These are phyloP conservation scores for Cepaea hortensis DNA, from an alignment of 2,888 invertebrate species.

Conservation along the genomic window DNA sequence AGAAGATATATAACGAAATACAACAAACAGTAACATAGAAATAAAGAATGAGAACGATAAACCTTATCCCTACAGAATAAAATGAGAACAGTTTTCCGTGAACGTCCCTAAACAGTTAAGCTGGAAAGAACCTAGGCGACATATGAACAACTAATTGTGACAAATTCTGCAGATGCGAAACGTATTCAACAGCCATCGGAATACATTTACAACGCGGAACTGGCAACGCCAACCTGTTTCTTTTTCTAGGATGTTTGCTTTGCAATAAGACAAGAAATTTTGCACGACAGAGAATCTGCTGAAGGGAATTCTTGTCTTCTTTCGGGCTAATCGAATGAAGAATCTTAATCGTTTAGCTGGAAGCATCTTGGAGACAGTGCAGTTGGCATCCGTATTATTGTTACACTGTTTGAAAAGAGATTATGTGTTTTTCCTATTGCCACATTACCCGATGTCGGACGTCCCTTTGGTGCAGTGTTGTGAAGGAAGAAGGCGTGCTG, in stretches of 20 bases:
- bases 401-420: conserved; percentile 36
- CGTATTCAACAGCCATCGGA: background rate
- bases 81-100: no score
- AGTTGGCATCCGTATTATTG: conserved; percentile 31
- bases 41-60: no score
- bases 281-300: background rate
- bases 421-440: background rate
- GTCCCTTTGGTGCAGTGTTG: background rate
- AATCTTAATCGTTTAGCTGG: conserved; percentile 6
- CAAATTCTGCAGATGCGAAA: no score
- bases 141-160: no score
- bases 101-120: no score
- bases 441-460: background rate
- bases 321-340: conserved; percentile 26
- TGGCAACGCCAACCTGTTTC: conserved; percentile 32
- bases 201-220: background rate
- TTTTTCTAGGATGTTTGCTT: background rate
- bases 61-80: no score
- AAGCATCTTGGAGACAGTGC: conserved; percentile 25
- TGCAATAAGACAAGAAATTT: background rate
- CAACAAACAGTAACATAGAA: no score
- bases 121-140: no score
- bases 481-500: background rate
- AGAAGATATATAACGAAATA: no score
- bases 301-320: background rate